These are phyloP conservation scores for Drepanosiphum platanoidis DNA, from an alignment of 2,888 invertebrate species.

Conservation along the genomic window DNA sequence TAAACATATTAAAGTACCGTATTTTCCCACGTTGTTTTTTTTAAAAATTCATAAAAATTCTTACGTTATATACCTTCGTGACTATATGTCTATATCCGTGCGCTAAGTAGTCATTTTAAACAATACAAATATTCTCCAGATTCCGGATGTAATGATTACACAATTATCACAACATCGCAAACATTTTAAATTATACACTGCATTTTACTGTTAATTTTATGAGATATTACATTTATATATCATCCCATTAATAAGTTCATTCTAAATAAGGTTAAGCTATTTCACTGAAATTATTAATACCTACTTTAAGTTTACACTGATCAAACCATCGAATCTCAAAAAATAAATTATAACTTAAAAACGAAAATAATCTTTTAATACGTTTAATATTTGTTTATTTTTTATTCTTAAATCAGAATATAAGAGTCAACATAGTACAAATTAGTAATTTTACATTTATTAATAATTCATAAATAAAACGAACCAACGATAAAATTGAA, in stretches of 20 bases:
- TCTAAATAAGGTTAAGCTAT: too few relatives aligned
- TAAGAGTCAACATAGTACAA: too few relatives aligned
- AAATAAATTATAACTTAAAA: not conserved
- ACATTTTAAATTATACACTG: not conserved
- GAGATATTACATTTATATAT: too few relatives aligned
- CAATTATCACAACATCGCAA: not conserved
- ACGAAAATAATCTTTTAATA: not conserved
- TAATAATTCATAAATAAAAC: too few relatives aligned
- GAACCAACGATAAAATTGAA: too few relatives aligned
- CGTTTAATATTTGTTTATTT: too few relatives aligned
- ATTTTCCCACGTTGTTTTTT: constrained; percentile 9
- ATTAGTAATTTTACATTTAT: too few relatives aligned
- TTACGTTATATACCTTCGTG: not conserved
- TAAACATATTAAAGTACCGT: not conserved
- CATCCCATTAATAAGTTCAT: too few relatives aligned
- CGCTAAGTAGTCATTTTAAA: not conserved
- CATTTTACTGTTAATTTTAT: constrained; percentile 20
- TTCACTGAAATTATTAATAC: not conserved
- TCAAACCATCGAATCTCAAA: not conserved
- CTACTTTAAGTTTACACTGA: not conserved
- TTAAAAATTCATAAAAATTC: not conserved
- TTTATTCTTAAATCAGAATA: too few relatives aligned
- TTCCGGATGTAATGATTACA: constrained; percentile 3
- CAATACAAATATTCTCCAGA: not conserved
- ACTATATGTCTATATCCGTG: not conserved